Conservation (phyloP, 2,797 vertebrate genomes). For the Rhodeus uyekii region DNA sequence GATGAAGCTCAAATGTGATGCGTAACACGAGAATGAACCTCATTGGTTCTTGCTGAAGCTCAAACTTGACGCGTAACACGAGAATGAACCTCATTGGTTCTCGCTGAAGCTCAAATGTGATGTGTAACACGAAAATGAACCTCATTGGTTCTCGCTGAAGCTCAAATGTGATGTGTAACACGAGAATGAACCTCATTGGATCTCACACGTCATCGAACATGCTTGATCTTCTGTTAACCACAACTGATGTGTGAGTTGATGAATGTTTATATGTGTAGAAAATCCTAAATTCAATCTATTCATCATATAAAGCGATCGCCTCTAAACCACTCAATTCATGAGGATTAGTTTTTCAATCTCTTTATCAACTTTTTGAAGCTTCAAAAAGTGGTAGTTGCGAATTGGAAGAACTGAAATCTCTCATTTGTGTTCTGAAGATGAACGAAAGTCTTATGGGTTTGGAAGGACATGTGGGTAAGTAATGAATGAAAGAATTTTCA, state of each 20-base stretch:
- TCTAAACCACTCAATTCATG: neutral
- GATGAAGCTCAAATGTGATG: too few species aligned
- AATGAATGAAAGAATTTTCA: neutral
- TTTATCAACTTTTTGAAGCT: neutral
- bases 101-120: too few species aligned
- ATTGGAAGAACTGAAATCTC: neutral
- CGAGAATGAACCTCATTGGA: too few species aligned
- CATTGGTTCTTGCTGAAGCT: too few species aligned
- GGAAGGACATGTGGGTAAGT: neutral
- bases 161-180: too few species aligned
- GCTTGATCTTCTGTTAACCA: neutral
- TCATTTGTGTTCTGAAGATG: neutral
- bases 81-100: too few species aligned
- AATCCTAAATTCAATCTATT: neutral
- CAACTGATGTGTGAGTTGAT: neutral
- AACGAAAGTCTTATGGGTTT: neutral
- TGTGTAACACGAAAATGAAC: too few species aligned
- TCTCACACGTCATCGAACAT: too few species aligned
- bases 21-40: too few species aligned
- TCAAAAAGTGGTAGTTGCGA: neutral
- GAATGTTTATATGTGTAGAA: neutral
- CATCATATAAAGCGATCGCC: too few species aligned
- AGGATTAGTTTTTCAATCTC: neutral
- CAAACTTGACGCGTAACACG: too few species aligned
- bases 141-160: too few species aligned